These are phyloP conservation scores for Betta splendens DNA, from an alignment of 2,797 vertebrate genomes.

Conservation along the genomic window DNA sequence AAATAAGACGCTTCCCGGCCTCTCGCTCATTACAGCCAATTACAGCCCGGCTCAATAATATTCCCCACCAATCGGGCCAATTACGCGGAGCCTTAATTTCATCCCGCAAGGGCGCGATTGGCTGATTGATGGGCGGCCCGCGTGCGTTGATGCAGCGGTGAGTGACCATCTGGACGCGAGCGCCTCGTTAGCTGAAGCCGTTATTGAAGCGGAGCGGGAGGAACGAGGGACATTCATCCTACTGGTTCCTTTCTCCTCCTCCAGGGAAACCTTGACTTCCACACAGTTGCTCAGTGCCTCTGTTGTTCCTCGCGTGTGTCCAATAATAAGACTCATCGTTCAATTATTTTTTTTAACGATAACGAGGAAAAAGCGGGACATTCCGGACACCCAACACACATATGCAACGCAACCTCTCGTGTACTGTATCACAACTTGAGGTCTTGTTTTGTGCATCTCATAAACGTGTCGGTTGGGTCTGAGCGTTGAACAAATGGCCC, in stretches of 20 bases:
- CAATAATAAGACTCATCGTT: slow-evolving; percentile 32
- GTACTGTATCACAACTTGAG: slow-evolving; percentile 28
- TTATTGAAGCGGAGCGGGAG: slow-evolving; percentile 38
- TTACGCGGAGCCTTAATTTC: slow-evolving; percentile 63
- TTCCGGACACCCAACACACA: slow-evolving; percentile 35
- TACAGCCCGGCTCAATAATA: slow-evolving; percentile 74
- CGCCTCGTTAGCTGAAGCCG: slow-evolving; percentile 40
- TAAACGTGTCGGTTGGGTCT: slow-evolving; percentile 57
- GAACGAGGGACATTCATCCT: slow-evolving; percentile 18
- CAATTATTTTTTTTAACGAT: slow-evolving; percentile 20
- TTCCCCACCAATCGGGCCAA: slow-evolving; percentile 75
- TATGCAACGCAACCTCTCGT: slow-evolving; percentile 45
- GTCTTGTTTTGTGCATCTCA: slow-evolving; percentile 40
- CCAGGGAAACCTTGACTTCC: neutral
- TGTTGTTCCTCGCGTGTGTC: slow-evolving; percentile 7
- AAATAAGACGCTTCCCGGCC: slow-evolving; percentile 63
- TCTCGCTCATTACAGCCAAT: slow-evolving; percentile 68
- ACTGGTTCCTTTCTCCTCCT: neutral
- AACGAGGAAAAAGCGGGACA: slow-evolving; percentile 20
- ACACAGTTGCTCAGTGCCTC: neutral
- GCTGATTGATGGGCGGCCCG: slow-evolving; percentile 57
- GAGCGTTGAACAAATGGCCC: slow-evolving; percentile 66
- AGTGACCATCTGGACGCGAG: slow-evolving; percentile 64
- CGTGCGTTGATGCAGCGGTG: slow-evolving; percentile 60
- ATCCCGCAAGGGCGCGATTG: slow-evolving; percentile 60